Percentiles rank a stretch among this genome's conserved stretches.
Conservation (phyloP, 2,797 vertebrate species). For the Cyprinella venusta region DNA sequence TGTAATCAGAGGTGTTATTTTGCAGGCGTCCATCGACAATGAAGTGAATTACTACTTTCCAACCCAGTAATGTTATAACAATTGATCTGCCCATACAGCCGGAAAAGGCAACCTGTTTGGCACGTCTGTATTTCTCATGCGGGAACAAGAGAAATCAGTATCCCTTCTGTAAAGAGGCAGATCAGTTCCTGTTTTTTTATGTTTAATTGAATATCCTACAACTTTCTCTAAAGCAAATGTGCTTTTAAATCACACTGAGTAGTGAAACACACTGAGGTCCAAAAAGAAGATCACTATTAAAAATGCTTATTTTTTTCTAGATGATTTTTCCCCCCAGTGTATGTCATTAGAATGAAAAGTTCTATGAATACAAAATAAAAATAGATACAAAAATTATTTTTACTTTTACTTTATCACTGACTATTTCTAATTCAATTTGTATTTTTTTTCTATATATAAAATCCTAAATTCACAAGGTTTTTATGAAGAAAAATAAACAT, state of each 20-base stretch:
- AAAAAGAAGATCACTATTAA: not conserved
- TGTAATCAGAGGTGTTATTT: conserved; percentile 88
- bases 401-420: not conserved
- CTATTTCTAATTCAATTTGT: not conserved
- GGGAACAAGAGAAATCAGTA: conserved; percentile 46
- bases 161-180: conserved; percentile 6
- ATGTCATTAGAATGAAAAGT: not conserved
- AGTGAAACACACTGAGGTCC: not conserved
- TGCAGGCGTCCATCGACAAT: conserved; percentile 83
- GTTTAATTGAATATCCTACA: conserved; percentile 10
- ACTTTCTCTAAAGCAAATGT: not conserved
- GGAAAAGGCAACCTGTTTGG: conserved; percentile 68
- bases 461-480: not conserved
- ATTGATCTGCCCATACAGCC: conserved; percentile 88
- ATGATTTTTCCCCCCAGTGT: not conserved
- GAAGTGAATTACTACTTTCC: conserved; percentile 93
- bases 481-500: not conserved
- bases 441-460: not conserved
- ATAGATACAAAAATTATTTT: not conserved
- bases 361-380: too few species aligned
- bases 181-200: not conserved
- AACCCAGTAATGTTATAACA: conserved; percentile 91
- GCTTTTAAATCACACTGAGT: not conserved
- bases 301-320: not conserved
- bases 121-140: conserved; percentile 39